phyloP scores from a whole-genome alignment of 2,888 invertebrate genomes.

The Orthosia gothica region DNA sequence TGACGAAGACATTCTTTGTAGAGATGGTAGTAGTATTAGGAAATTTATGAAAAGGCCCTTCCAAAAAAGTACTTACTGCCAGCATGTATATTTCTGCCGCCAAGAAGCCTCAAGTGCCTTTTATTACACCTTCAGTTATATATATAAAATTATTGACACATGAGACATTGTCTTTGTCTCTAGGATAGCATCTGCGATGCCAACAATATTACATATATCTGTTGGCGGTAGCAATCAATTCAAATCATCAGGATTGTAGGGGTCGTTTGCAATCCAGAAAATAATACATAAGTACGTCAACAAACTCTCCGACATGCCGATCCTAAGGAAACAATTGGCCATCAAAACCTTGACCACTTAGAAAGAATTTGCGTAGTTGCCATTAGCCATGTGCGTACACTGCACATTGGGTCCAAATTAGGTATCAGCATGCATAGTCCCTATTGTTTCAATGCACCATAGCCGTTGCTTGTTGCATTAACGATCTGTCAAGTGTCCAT shows the following conservation, averaged over 20 bases:
- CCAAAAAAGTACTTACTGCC: no score
- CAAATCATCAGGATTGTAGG: no score
- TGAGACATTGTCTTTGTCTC: no score
- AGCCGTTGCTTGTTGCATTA: constrained; percentile 32
- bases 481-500: constrained; percentile 37
- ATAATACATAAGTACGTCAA: no score
- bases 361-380: background rate
- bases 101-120: no score
- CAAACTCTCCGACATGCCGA: background rate
- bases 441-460: constrained; percentile 7
- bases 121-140: no score
- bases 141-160: no score
- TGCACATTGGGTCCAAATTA: constrained; percentile 5
- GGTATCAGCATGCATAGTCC: constrained; percentile 13
- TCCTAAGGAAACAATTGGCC: constrained; percentile 3
- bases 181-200: no score
- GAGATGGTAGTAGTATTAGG: background rate
- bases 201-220: no score
- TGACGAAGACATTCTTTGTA: background rate
- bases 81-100: no score
- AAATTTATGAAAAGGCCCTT: background rate
- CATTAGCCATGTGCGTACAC: background rate
- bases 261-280: no score
- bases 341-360: constrained; percentile 17
- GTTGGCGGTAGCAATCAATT: no score